Conservation (phyloP, 2,113 vertebrate genomes). For the Craseonycteris thonglongyai region DNA sequence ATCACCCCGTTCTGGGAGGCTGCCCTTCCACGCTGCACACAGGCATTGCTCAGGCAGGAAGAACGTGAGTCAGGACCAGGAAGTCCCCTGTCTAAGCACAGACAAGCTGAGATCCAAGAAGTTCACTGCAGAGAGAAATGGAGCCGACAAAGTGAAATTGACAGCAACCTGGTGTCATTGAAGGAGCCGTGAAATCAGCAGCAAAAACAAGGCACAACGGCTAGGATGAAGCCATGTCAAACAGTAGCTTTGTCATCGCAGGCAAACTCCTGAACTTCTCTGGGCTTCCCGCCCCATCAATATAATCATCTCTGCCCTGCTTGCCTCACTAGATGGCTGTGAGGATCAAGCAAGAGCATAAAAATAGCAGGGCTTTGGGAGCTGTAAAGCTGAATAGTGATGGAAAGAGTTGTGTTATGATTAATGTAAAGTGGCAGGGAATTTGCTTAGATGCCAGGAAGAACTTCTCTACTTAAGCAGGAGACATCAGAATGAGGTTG, state of each 20-base stretch:
- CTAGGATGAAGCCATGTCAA: background rate
- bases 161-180: background rate
- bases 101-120: background rate
- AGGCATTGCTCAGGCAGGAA: background rate
- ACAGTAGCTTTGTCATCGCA: background rate
- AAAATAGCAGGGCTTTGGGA: background rate
- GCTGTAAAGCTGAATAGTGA: too few relatives aligned
- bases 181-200: background rate
- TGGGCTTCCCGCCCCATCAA: background rate
- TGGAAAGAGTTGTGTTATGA: background rate
- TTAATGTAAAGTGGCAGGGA: background rate
- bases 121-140: background rate
- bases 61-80: background rate
- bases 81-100: too few relatives aligned
- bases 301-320: background rate
- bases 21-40: accelerated
- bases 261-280: background rate
- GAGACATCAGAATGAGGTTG: background rate
- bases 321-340: accelerated
- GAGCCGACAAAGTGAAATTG: background rate
- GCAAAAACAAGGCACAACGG: accelerated
- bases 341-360: background rate
- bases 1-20: background rate
- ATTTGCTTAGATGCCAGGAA: background rate
- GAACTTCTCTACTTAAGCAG: background rate